Evolutionary conservation across 2,888 invertebrate genomes (phyloP), one percentile per base, ranked within the genome.

Genomic region (Teinopalpus imperialis): DNA sequence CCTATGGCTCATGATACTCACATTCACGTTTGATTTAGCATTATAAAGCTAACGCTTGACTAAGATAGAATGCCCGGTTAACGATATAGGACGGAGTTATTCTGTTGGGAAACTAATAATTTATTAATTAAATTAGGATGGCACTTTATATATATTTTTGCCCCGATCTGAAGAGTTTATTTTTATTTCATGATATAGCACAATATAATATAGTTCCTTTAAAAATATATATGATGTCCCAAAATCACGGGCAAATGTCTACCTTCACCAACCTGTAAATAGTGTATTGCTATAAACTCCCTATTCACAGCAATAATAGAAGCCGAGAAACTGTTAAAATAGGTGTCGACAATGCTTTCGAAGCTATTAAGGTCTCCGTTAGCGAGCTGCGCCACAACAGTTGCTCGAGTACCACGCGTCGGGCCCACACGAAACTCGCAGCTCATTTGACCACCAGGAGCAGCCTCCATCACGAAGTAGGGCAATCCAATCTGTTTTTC

Each of bases 371-470:
- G 58, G 44, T 83, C 81, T 0, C 67, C 72, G 14, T 85, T 79
- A 1, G 87, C 83, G 12, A 88, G 61, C 49, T 88, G 88, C 2
- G 83, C 69, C 1, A 87, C 78, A 1, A 87, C 59, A 0, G 83
- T 78, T 0, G 88, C 87, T 9, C 88, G 66, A 0, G 82, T 78
- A 2, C 64, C 60, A 1, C 56, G 55, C 0, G 80, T 65, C 0
- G 88, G 88, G 0, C 74, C 77, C 13, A 85, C 86, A 0, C 88
- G 82, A 43, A 78, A 65, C 48, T 87, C 86, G 44, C 81, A 80
- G 54, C 87, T 88, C 73, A 85, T 65, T 56, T 88, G 86, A 1
- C 89, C 88, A 0, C 87, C 86, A 0, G 89, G 89, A 0, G 89
- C 85, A 2, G 82, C 79, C 55, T 88, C 87, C 82, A 88, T 78